A percentile compares a stretch with the other conserved stretches of the same genome.
Conservation (phyloP, 1,140 invertebrate species). For the Sminthurinus signatus region DNA sequence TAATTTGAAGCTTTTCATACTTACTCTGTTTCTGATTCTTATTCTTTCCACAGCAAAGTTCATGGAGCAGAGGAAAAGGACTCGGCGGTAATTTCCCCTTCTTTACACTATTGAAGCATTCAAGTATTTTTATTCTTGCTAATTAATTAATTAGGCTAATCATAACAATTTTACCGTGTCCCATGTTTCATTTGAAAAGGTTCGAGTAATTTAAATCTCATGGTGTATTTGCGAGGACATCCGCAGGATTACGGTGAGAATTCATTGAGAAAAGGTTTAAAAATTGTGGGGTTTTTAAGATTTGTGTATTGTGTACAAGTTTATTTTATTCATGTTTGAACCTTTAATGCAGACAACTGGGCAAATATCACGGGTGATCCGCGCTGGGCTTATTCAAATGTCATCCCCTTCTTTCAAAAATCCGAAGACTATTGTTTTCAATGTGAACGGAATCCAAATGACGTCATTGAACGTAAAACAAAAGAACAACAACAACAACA, state of each 20-base stretch:
- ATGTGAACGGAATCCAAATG: constrained; percentile 32
- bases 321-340: too few species aligned
- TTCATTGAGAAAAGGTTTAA: too few species aligned
- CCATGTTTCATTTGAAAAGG: neutral
- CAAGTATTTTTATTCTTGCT: too few species aligned
- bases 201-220: constrained; percentile 53
- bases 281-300: neutral
- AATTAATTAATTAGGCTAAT: too few species aligned
- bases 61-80: constrained; percentile 49
- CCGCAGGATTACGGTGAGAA: constrained; percentile 43
- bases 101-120: too few species aligned
- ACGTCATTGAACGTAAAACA: constrained; percentile 30
- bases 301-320: too few species aligned
- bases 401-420: constrained; percentile 52
- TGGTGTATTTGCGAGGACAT: constrained; percentile 50
- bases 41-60: constrained; percentile 33
- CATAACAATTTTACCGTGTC: too few species aligned
- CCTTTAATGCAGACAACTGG: too few species aligned
- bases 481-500: too few species aligned
- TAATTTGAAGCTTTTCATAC: too few species aligned
- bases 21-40: too few species aligned
- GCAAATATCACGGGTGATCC: constrained; percentile 35
- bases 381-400: constrained; percentile 51
- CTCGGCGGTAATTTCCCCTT: constrained; percentile 52
- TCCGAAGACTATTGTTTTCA: constrained; percentile 45